Percentiles rank a stretch among this genome's conserved stretches.
Conservation (phyloP, 2,113 vertebrate genomes). For the Merops nubicus region DNA sequence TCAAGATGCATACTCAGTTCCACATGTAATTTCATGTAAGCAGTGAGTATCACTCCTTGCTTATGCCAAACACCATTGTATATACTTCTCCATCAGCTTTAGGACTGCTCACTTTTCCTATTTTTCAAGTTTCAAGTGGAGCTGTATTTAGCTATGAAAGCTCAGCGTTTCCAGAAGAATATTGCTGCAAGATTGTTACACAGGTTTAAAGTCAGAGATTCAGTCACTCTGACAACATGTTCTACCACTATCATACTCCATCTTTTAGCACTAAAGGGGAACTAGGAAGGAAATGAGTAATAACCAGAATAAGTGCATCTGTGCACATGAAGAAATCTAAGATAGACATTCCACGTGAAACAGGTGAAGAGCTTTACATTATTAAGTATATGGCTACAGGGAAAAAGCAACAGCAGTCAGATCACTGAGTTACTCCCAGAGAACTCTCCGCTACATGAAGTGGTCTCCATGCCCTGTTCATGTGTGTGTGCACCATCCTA, state of each 20-base stretch:
- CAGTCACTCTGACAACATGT: not conserved
- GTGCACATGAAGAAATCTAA: not conserved
- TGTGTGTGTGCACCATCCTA: rapidly evolving
- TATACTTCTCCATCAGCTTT: not conserved
- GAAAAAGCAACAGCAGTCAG: not conserved
- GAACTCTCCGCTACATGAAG: not conserved
- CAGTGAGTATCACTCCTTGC: not conserved
- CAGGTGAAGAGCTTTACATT: not conserved
- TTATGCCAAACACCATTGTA: not conserved
- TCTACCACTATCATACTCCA: not conserved
- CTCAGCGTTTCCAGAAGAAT: not conserved
- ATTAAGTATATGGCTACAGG: not conserved
- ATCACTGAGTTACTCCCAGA: not conserved
- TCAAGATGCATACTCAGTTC: not conserved
- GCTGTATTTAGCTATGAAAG: not conserved
- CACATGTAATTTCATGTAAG: not conserved
- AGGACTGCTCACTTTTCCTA: not conserved
- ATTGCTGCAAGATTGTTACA: not conserved
- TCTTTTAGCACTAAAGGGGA: not conserved
- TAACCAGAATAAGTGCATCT: not conserved
- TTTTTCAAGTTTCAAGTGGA: not conserved
- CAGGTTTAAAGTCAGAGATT: not conserved
- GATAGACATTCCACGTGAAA: not conserved
- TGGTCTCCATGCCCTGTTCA: not conserved
- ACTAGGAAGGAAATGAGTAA: not conserved